Evolutionary conservation across 2,113 vertebrate species (phyloP), one percentile per base, ranked within the genome.

Genomic region (Elephantulus edwardii): DNA sequence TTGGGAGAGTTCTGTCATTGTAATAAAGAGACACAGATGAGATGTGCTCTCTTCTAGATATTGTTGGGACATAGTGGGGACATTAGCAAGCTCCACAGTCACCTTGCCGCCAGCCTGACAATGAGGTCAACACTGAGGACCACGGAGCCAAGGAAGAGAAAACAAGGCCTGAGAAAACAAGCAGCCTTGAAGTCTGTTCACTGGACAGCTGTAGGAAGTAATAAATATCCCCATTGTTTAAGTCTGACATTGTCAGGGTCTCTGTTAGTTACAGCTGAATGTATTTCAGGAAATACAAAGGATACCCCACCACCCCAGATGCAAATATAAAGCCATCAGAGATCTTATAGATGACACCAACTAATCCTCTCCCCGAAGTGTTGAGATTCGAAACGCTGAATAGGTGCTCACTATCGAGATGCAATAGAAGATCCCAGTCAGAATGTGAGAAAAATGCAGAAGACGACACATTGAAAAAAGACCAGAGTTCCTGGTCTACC

Each of bases 301-400:
- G 40, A 4, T 1, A 6, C 14, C 48, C 33, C 24, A n/a, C n/a
- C n/a, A n/a, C 2, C 13, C 26, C 42, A 76, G 76, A 17, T 54
- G 13, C 80, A 76, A 52, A 14, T 33, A 64, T 22, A n/a, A 81
- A 76, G 46, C 64, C 20, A 33, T 22, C 78, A 85, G 52, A 35
- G 40, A 54, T 5, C 10, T 28, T 78, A 44, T 82, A 89, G 26
- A 38, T 54, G 86, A 79, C 17, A 90, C 17, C 70, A 66, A 48
- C 4, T 70, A 48, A 52, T 33, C 35, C n/a, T 40, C 4, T 8
- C 2, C 8, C 6, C 17, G 1, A 14, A 52, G 6, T 14, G 0
- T 14, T 68, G 26, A 42, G 2, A 17, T n/a, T 42, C 42, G 71
- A 46, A 64, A 82, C 50, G 83, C 83, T 44, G 26, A 26, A 4